Base-by-base conservation (phyloP, 2,113 vertebrate species). In the Zosterops pallidus region DNA sequence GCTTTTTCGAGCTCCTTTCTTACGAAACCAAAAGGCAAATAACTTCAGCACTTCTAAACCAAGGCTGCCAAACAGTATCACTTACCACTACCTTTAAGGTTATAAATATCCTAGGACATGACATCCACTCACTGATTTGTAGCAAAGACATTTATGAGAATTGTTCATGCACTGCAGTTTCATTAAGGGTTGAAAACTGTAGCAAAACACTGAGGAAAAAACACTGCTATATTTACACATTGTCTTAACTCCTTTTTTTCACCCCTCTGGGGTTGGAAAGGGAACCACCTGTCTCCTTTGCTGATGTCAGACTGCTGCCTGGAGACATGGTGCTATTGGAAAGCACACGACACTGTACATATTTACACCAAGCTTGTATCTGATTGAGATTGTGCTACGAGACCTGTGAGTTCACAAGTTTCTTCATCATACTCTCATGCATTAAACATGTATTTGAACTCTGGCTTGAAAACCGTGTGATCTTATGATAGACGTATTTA, bases 221-320 rank as follows among this genome's bases (percentile, higher is more conserved):
- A 86, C 96, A 97, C 39, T 94, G 94, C 97, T 97, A 85, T 97
- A 97, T 98, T 97, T 98, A 96, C 84, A 92, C 67, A 76, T 91
- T 77, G 89, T 89, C 94, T 95, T 92, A 94, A 94, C 80, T 91
- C 42, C 24, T n/a, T 90, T 92, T 94, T 84, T 94, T 56, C 57
- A 50, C 19, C 93, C 91, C 89, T 94, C 84, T n/a, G 49, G 79
- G 86, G 49, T 93, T 97, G 95, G 97, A 98, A 97, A 95, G 97
- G 97, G 96, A 98, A 96, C 97, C 97, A 98, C 97, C 97, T 97
- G 97, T 97, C 97, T 97, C 94, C 37, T 37, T 88, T 95, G 97
- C 97, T 98, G 97, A 97, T 98, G 97, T 98, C 97, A 98, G 91
- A 96, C 89, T 96, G 95, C 97, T 98, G 97, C 97, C 98, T 97